Evolutionary conservation across 1,140 invertebrate species (phyloP).

Genomic region (Myzus persicae): DNA sequence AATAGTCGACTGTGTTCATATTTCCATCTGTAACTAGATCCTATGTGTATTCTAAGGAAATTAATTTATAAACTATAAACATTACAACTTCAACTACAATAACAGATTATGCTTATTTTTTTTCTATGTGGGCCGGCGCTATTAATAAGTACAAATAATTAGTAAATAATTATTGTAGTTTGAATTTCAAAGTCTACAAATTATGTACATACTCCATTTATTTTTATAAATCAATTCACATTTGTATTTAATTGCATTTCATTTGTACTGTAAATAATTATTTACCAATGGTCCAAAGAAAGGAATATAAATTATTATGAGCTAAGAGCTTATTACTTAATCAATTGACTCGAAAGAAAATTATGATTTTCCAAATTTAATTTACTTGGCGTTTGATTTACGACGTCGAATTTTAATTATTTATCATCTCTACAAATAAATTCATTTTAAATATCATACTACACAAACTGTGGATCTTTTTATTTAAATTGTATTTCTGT

Average conservation of each 20-base stretch:
- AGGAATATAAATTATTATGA: background rate
- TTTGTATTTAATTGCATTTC: background rate
- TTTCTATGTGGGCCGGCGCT: too few relatives aligned
- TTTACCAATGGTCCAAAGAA: background rate
- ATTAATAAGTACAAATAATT: background rate
- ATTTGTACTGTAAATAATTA: background rate
- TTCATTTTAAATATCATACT: background rate
- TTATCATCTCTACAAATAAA: background rate
- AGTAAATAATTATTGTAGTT: background rate
- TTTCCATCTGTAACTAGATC: background rate
- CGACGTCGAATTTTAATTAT: background rate
- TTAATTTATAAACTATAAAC: background rate
- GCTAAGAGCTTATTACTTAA: background rate
- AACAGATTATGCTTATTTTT: background rate
- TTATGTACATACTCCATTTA: background rate
- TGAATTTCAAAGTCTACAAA: background rate
- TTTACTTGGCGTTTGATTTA: background rate
- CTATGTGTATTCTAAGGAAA: background rate
- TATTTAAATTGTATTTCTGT: background rate
- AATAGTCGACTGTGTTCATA: background rate
- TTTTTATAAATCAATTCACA: background rate
- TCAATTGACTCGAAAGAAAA: background rate
- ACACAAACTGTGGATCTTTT: background rate
- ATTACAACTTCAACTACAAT: background rate
- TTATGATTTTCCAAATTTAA: background rate